Conservation (phyloP, 2,113 vertebrate genomes). For the Psilopogon haemacephalus region DNA sequence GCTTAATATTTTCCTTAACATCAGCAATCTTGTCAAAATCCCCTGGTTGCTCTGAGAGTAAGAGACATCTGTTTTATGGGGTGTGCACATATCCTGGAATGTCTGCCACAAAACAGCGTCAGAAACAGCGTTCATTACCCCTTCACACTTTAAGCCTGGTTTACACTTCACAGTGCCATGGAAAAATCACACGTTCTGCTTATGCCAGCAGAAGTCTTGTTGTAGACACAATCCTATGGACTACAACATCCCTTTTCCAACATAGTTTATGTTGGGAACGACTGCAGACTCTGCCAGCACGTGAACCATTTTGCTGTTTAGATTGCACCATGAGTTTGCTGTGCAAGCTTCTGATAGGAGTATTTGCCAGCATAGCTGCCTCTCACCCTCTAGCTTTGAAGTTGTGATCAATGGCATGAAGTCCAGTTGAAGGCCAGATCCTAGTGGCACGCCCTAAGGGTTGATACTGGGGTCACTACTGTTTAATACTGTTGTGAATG, state of each 20-base stretch:
- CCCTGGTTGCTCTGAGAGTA: background rate
- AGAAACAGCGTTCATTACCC: background rate
- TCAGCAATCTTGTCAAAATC: slow-evolving; percentile 35
- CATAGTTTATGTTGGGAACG: background rate
- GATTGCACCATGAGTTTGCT: background rate
- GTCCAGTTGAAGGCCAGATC: background rate
- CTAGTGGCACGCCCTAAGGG: fast-evolving
- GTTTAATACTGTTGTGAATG: background rate
- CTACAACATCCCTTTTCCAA: background rate
- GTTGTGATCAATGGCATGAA: background rate
- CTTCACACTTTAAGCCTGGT: background rate
- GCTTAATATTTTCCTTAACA: slow-evolving; percentile 47
- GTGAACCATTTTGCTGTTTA: background rate
- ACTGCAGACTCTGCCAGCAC: background rate
- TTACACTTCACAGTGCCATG: background rate
- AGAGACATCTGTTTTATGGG: slow-evolving; percentile 24
- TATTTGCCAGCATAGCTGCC: background rate
- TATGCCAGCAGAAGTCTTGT: background rate
- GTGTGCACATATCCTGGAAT: slow-evolving; percentile 31
- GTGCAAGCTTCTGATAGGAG: background rate
- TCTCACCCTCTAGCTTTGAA: fast-evolving
- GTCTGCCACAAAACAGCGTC: background rate
- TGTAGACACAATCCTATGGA: background rate
- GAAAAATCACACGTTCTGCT: slow-evolving; percentile 1
- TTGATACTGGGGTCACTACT: background rate